Base-by-base conservation (phyloP, 1,140 invertebrate species). In the Artemia franciscana region DNA sequence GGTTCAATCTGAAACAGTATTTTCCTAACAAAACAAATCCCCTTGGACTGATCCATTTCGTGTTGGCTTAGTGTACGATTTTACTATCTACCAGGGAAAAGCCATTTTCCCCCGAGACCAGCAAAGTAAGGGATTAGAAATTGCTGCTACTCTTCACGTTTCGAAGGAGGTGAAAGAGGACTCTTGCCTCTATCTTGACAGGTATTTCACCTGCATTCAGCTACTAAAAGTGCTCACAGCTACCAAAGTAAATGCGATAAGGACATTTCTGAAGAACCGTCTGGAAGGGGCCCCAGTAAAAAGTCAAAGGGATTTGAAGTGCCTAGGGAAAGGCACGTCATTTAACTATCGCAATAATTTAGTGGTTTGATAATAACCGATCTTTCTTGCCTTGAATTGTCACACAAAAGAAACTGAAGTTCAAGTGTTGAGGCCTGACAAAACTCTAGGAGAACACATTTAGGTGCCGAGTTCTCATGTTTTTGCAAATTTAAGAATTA, bases 1-100 rank as follows among this genome's bases (percentile, higher is more conserved):
- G 25, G 15, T 57, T 24, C 39, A n/a, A 12, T 2, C 15, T 68
- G 26, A 67, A 65, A 27, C 64, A 63, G 56, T 67, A 65, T 25
- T 25, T 62, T 23, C 2, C n/a, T 5, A 39, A 39, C 4, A 63
- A 64, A 57, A 3, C 63, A 3, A 61, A 64, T 26, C 63, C 63
- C 25, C 21, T 63, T 12, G 63, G 63, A n/a, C 27, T 64, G 24
- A 64, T 63, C 27, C 63, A 64, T 26, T 64, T 64, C 61, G 60
- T 64, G 4, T 23, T 64, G 18, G 63, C 63, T 18, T 60, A 26
- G 60, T 64, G 57, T 61, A 60, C n/a, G 23, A 24, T n/a, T 60
- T 60, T 24, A 51, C 21, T 18, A 51, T 51, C 12, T 51, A 51
- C 39, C 39, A 51, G 39, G 39, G 39, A 1, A 51, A 51, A 18